Conservation (phyloP, 1,140 invertebrate genomes). For the Adoxophyes honmai region DNA sequence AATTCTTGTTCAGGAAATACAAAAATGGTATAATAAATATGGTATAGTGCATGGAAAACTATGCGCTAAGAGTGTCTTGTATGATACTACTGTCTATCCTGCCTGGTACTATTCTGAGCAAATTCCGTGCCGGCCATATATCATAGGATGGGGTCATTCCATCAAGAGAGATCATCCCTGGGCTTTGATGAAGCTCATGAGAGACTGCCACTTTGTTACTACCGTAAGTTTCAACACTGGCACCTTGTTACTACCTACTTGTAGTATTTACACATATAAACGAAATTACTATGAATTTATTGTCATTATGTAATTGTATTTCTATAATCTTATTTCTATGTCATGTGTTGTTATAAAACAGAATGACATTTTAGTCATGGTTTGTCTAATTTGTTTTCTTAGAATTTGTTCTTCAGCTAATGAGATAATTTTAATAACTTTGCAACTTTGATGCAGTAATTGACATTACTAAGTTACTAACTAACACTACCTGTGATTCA, state of each 20-base stretch:
- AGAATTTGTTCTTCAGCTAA: too few species aligned
- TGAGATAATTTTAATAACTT: too few species aligned
- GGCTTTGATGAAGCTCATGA: neutral
- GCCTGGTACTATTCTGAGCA: neutral
- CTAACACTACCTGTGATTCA: too few species aligned
- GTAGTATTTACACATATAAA: neutral
- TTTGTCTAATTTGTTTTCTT: too few species aligned
- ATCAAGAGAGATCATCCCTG: neutral
- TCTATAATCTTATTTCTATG: too few species aligned
- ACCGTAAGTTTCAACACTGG: neutral
- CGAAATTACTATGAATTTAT: neutral
- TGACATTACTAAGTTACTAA: too few species aligned
- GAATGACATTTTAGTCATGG: too few species aligned
- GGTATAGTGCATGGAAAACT: neutral
- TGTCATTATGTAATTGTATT: too few species aligned
- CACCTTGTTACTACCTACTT: neutral
- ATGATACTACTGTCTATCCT: too few species aligned
- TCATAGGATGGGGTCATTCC: conserved; percentile 2
- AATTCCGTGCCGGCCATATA: too few species aligned
- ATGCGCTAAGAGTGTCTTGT: neutral
- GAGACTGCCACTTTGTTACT: conserved; percentile 3
- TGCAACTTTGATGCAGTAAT: too few species aligned
- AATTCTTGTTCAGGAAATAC: neutral
- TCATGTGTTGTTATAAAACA: too few species aligned
- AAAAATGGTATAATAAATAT: neutral